Conservation (phyloP, 2,113 vertebrate genomes). For the Scartelaos histophorus region DNA sequence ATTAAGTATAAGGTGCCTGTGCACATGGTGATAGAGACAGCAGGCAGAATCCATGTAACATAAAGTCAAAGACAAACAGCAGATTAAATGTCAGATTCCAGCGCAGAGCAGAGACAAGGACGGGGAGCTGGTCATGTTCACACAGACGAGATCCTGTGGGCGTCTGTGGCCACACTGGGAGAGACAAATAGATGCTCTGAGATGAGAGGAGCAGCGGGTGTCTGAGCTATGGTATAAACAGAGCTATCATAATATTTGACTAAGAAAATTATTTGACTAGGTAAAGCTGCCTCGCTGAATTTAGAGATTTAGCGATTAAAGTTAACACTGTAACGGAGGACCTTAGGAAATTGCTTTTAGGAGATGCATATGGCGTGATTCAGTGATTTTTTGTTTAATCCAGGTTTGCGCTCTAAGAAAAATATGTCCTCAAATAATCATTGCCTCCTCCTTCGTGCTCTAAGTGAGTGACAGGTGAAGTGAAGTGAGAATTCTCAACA, state of each 20-base stretch:
- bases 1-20: not conserved
- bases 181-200: not conserved
- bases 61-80: conserved; percentile 36
- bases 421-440: not conserved
- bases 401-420: not conserved
- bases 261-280: not conserved
- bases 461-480: not conserved
- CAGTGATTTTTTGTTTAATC: not conserved
- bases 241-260: not conserved
- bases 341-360: too few species aligned
- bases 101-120: conserved; percentile 32
- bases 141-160: conserved; percentile 25
- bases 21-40: conserved; percentile 1
- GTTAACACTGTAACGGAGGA: not conserved
- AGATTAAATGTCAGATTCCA: conserved; percentile 38
- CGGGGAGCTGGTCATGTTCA: conserved; percentile 45
- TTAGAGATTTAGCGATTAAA: too few species aligned
- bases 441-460: not conserved
- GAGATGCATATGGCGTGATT: too few species aligned
- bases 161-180: conserved; percentile 43
- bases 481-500: not conserved
- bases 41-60: conserved; percentile 33
- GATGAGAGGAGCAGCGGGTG: conserved; percentile 49
- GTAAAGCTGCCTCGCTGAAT: not conserved
- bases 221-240: not conserved